Conservation (phyloP, 2,113 vertebrate species). For the Paradisaea rubra region DNA sequence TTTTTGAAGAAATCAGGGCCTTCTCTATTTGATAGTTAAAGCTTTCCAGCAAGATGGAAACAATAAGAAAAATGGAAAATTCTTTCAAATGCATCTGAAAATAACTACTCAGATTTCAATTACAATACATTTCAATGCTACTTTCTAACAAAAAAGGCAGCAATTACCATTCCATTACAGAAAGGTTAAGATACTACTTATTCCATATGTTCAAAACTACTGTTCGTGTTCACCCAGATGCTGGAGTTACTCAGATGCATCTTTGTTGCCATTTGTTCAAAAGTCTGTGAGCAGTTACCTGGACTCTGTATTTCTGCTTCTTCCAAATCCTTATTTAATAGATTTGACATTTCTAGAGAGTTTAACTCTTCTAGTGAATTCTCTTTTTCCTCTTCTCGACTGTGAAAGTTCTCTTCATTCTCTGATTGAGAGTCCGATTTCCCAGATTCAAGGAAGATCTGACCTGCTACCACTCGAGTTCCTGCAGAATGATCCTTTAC, state of each 20-base stretch:
- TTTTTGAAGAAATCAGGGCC: background rate
- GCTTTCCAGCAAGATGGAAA: background rate
- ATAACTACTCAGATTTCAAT: background rate
- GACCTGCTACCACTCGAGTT: slow-evolving; percentile 72
- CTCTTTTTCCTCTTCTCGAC: slow-evolving; percentile 54
- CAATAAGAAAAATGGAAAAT: background rate
- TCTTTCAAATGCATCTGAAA: background rate
- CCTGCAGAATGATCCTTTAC: slow-evolving; percentile 76
- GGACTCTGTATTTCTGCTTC: slow-evolving; percentile 64
- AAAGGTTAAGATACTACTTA: background rate
- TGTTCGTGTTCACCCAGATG: background rate
- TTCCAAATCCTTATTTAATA: slow-evolving; percentile 68
- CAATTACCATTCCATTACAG: background rate
- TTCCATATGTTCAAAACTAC: background rate
- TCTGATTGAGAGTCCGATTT: slow-evolving; percentile 50
- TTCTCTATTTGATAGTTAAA: background rate
- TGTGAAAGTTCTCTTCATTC: slow-evolving; percentile 56
- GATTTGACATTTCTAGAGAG: slow-evolving; percentile 62
- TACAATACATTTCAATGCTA: background rate
- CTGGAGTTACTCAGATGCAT: background rate
- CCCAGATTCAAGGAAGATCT: slow-evolving; percentile 72
- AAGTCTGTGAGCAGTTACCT: slow-evolving; percentile 61
- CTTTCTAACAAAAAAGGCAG: background rate
- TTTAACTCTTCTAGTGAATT: slow-evolving; percentile 53
- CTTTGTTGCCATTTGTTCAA: background rate